Percentiles rank a stretch among this genome's conserved stretches.
phyloP scores from a whole-genome alignment of 2,113 vertebrate genomes.

The Cairina moschata region DNA sequence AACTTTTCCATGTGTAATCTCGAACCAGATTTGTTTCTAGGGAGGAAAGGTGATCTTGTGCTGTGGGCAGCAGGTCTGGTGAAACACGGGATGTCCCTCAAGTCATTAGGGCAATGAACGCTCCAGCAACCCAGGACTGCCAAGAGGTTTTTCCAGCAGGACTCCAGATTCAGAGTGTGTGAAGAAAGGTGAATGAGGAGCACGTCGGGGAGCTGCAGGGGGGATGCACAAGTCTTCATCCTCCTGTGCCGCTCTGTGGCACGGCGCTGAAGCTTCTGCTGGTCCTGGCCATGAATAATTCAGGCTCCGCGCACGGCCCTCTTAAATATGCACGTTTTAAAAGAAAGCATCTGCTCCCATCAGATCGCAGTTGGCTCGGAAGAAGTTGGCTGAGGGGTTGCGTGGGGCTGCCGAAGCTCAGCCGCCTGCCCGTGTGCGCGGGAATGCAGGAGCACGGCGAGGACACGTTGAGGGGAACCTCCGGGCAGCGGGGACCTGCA shows the following conservation, averaged over 20 bases:
- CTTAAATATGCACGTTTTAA: neutral
- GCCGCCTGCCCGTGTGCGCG: neutral
- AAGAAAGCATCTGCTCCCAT: neutral
- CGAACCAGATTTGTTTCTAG: neutral
- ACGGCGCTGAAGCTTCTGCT: neutral
- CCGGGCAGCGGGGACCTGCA: neutral
- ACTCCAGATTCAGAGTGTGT: neutral
- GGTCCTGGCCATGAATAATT: neutral
- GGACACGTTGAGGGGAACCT: fast-evolving
- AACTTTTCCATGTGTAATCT: fast-evolving
- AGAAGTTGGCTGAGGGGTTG: neutral
- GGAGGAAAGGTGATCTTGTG: neutral
- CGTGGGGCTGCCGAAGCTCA: fast-evolving
- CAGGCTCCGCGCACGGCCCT: neutral
- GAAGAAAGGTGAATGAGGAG: neutral
- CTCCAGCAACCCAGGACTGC: neutral
- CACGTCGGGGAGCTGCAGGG: neutral
- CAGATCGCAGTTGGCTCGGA: neutral
- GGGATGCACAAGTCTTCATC: neutral
- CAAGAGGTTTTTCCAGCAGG: neutral
- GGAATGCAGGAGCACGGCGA: fast-evolving
- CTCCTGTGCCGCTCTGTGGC: neutral
- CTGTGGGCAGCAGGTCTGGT: neutral
- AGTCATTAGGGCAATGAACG: neutral
- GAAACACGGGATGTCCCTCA: neutral